Evolutionary conservation across 2,888 invertebrate species (phyloP).

Genomic region (Caenorhabditis sulstoni): DNA sequence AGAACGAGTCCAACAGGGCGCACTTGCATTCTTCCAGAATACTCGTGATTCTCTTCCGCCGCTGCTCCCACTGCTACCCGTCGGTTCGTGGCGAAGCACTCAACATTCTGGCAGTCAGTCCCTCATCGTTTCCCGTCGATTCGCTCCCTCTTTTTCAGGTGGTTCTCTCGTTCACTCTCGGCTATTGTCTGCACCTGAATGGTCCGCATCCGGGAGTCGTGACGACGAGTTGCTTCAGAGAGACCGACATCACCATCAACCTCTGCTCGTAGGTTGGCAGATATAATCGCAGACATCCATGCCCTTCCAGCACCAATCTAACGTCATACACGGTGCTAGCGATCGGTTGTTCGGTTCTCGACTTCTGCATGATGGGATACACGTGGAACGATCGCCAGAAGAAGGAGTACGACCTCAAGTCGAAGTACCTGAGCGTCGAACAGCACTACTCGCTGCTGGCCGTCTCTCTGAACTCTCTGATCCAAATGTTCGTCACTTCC

Average conservation of each 20-base stretch:
- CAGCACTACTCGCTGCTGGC: constrained; percentile 48
- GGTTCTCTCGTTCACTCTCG: constrained; percentile 30
- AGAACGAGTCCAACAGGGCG: no score
- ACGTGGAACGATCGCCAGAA: constrained; percentile 42
- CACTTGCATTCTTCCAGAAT: constrained; percentile 47
- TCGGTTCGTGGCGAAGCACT: constrained; percentile 15
- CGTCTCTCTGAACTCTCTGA: constrained; percentile 42
- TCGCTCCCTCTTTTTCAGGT: constrained; percentile 12
- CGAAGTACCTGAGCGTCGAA: constrained; percentile 39
- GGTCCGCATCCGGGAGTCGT: constrained; percentile 24
- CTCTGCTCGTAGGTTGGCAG: constrained; percentile 44
- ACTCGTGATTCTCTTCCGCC: constrained; percentile 30
- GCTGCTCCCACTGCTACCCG: constrained; percentile 24
- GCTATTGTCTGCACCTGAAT: constrained; percentile 15
- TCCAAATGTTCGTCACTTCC: constrained; percentile 43
- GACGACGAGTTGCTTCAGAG: constrained; percentile 50
- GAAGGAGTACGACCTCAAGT: constrained; percentile 39
- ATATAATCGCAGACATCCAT: no score
- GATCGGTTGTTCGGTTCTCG: constrained; percentile 23
- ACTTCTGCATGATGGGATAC: constrained; percentile 46
- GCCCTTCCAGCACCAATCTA: constrained; percentile 33
- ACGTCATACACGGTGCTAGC: constrained; percentile 39
- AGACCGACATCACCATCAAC: constrained; percentile 44
- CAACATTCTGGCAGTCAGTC: constrained; percentile 39
- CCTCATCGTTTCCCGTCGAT: not conserved